phyloP scores from a whole-genome alignment of 2,797 vertebrate genomes.

The Notolepis coatsorum region DNA sequence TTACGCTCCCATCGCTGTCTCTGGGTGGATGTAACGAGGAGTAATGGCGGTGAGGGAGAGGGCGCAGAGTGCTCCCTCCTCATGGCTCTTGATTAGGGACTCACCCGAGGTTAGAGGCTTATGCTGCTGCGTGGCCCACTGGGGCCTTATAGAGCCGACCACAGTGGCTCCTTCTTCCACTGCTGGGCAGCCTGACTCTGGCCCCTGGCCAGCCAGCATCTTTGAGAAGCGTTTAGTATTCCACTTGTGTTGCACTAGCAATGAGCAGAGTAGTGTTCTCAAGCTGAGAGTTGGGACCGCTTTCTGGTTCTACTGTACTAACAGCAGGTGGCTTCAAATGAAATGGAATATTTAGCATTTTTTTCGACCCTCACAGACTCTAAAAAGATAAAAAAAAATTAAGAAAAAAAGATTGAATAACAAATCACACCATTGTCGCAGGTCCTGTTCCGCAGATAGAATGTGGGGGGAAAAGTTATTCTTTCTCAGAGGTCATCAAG shows the following conservation, averaged over 20 bases:
- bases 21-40: conserved; percentile 43
- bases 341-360: conserved; percentile 25
- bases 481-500: no score
- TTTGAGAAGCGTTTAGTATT: conserved; percentile 61
- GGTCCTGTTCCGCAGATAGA: no score
- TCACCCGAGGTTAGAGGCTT: conserved; percentile 29
- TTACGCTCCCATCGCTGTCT: conserved; percentile 33
- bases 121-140: conserved; percentile 31
- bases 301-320: conserved; percentile 26
- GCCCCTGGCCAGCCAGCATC: conserved; percentile 40
- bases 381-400: no score
- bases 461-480: no score
- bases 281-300: conserved; percentile 26
- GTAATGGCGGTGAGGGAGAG: conserved; percentile 26
- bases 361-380: neutral
- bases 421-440: no score
- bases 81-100: conserved; percentile 26
- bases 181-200: conserved; percentile 25
- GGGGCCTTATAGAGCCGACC: conserved; percentile 20
- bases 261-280: conserved; percentile 37
- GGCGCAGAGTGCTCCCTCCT: conserved; percentile 15
- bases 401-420: no score
- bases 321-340: conserved; percentile 8
- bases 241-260: conserved; percentile 45
- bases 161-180: conserved; percentile 51